Base-by-base conservation (phyloP, 2,113 vertebrate species). In the Acinonyx jubatus region DNA sequence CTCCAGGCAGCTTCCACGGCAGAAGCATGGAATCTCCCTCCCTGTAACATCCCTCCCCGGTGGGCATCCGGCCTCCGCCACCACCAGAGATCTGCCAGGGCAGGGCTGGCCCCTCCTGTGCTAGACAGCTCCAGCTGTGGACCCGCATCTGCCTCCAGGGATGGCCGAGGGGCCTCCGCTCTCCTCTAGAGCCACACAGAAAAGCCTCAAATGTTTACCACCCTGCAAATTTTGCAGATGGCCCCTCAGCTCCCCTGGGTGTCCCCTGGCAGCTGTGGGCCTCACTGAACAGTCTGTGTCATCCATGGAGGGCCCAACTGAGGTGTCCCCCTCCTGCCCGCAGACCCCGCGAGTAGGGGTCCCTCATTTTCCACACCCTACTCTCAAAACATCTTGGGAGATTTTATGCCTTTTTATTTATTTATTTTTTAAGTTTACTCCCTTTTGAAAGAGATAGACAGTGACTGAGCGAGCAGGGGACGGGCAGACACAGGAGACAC, bases 151-250 rank as follows among this genome's bases (percentile, higher is more conserved):
- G 25, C 41, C n/a, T 82, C 74, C 31, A 15, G 48, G 84, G 33
- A 52, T 50, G 21, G 29, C 11, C 38, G 0, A 2, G 6, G 23
- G 65, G 18, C 12, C 81, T 36, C 5, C 2, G 29, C 3, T 15
- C 50, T 45, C 50, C 29, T 80, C 76, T 29, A 61, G 19, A 84
- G 81, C 78, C 57, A 10, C 23, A 23, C 0, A 48, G 66, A 78
- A 19, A n/a, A 78, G 27, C 36, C 65, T 81, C 71, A 33, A 18
- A 25, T 2, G 21, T 0, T 0, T 18, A 57, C 4, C 0, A 19
- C 19, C 23, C 19, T 38, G 38, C 12, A 19, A 36, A 45, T 27
- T 38, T 0, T 0, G 1, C 63, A n/a, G 69, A 41, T 0, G 1
- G 14, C 25, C 45, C 55, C 63, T 61, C 0, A 5, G 74, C 15